Evolutionary conservation across 2,113 vertebrate genomes (phyloP).

Genomic region (Burhinus bistriatus): DNA sequence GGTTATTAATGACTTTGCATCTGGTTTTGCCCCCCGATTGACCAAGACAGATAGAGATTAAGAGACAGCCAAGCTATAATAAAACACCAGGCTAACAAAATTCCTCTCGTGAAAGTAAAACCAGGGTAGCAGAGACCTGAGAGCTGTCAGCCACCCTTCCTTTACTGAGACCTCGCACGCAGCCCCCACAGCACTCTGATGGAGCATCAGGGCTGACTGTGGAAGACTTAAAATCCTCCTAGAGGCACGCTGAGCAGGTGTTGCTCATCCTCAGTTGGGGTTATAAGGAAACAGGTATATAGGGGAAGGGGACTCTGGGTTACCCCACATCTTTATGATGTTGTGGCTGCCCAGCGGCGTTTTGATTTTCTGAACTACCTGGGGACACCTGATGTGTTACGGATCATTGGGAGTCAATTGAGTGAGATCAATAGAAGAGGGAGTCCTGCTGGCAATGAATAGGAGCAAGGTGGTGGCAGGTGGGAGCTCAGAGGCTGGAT

Average conservation of each 20-base stretch:
- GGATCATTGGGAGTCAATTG: constrained; percentile 1
- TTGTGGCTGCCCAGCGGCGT: not conserved
- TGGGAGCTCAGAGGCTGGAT: not conserved
- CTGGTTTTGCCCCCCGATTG: not conserved
- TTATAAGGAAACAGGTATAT: not conserved
- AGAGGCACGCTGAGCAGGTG: not conserved
- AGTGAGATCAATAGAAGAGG: not conserved
- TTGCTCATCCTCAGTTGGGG: not conserved
- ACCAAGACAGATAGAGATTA: not conserved
- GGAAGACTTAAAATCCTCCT: not conserved
- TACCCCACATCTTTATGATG: not conserved
- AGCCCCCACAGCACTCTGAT: not conserved
- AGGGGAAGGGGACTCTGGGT: not conserved
- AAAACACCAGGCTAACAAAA: not conserved
- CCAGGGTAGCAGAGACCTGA: not conserved
- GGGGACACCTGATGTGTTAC: not conserved
- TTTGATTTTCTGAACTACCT: not conserved
- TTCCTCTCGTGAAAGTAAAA: not conserved
- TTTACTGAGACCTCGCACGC: not conserved
- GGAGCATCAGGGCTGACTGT: not conserved
- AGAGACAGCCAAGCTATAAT: not conserved
- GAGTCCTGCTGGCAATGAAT: not conserved
- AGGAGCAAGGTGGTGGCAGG: not conserved
- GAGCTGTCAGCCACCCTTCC: not conserved
- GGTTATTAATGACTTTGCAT: not conserved